phyloP scores from a whole-genome alignment of 2,888 invertebrate species.

The Ellobium chinense region DNA sequence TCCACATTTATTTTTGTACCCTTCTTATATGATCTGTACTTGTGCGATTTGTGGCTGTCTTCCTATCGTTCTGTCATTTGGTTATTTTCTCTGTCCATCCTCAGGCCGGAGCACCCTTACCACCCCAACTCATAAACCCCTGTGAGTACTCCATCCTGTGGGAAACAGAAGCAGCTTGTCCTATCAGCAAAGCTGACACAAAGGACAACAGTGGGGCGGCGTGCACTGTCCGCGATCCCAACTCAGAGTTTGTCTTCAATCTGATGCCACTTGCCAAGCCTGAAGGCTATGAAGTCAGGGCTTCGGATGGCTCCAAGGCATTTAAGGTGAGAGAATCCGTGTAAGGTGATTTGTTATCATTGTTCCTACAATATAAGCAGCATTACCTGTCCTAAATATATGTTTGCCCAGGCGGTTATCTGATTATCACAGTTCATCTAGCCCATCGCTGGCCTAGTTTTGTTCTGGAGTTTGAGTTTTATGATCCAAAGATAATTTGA shows the following conservation, averaged over 20 bases:
- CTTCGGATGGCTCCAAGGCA: constrained; percentile 39
- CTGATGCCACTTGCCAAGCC: constrained; percentile 61
- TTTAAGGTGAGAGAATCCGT: constrained; percentile 58
- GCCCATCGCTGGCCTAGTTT: no score
- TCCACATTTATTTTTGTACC: no score
- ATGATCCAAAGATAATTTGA: no score
- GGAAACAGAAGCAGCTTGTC: constrained; percentile 74
- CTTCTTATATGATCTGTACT: no score
- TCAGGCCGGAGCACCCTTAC: constrained; percentile 56
- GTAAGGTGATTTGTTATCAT: no score
- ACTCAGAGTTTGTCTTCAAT: constrained; percentile 67
- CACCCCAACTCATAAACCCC: constrained; percentile 57
- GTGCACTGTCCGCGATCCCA: constrained; percentile 66
- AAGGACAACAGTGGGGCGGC: constrained; percentile 29
- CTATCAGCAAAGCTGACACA: constrained; percentile 50
- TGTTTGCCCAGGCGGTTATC: no score
- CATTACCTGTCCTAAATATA: no score
- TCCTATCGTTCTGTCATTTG: no score
- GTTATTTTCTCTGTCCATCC: no score
- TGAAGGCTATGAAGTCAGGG: constrained; percentile 54
- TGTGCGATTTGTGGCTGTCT: no score
- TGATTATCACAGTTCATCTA: no score
- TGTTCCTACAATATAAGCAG: neutral
- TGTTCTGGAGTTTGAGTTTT: no score
- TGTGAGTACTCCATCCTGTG: constrained; percentile 72